phyloP scores from a whole-genome alignment of 1,140 invertebrate species.

The Metopolophium dirhodum region DNA sequence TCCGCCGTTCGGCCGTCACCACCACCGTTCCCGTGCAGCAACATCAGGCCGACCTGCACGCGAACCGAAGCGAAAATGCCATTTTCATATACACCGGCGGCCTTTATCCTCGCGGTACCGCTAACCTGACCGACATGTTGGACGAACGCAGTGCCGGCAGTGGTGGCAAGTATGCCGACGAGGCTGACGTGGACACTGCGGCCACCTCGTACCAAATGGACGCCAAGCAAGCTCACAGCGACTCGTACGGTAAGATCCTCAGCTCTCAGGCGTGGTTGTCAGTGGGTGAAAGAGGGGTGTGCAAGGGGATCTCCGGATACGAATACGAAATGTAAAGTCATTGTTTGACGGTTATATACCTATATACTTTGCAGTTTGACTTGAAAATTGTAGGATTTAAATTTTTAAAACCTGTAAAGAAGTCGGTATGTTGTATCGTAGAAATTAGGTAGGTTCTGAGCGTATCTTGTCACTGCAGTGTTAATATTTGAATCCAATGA shows the following conservation, averaged over 20 bases:
- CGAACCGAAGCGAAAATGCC: background rate
- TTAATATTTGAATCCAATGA: too few relatives aligned
- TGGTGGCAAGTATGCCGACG: background rate
- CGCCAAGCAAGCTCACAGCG: slow-evolving; percentile 3
- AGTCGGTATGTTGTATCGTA: too few relatives aligned
- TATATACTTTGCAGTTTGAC: too few relatives aligned
- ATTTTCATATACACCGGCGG: slow-evolving; percentile 41
- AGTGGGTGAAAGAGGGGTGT: background rate
- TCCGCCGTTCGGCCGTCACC: background rate
- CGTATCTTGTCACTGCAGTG: too few relatives aligned
- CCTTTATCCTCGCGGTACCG: background rate
- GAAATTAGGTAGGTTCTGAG: too few relatives aligned
- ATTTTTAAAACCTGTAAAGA: too few relatives aligned
- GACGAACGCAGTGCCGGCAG: background rate
- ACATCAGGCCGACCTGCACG: background rate
- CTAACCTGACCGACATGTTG: background rate
- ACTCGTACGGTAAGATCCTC: slow-evolving; percentile 37
- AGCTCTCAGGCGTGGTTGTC: background rate
- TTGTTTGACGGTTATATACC: too few relatives aligned
- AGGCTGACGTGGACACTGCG: background rate
- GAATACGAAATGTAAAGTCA: too few relatives aligned
- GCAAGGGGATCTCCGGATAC: too few relatives aligned
- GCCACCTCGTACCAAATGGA: slow-evolving; percentile 8
- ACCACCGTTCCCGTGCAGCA: background rate
- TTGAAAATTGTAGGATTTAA: too few relatives aligned